phyloP scores from a whole-genome alignment of 2,888 invertebrate species.

The Euzetes globulus region DNA sequence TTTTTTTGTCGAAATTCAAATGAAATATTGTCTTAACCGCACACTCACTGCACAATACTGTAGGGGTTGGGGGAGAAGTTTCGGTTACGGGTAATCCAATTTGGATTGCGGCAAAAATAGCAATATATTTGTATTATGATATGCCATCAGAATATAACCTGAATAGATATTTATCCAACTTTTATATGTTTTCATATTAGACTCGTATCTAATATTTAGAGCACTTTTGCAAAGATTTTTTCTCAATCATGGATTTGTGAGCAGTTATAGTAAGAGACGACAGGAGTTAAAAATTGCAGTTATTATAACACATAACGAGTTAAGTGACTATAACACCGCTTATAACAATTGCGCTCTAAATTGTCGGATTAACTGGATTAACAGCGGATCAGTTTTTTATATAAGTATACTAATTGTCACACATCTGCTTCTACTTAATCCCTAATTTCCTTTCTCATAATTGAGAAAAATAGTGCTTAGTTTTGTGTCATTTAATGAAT shows the following conservation, averaged over 20 bases:
- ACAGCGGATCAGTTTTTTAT: neutral
- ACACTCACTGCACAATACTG: neutral
- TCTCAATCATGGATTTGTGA: neutral
- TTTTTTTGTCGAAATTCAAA: neutral
- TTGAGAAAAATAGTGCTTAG: neutral
- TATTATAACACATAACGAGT: neutral
- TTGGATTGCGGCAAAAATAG: slow-evolving; percentile 11
- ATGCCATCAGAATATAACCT: neutral
- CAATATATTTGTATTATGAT: slow-evolving; percentile 26
- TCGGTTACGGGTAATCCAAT: slow-evolving; percentile 12
- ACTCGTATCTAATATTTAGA: neutral
- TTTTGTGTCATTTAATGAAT: neutral
- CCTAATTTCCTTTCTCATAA: neutral
- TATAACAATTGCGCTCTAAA: neutral
- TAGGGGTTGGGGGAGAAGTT: slow-evolving; percentile 10
- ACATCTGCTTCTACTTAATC: slow-evolving; percentile 1
- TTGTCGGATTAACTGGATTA: neutral
- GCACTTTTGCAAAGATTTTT: neutral
- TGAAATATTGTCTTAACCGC: neutral
- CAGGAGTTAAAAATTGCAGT: slow-evolving; percentile 4
- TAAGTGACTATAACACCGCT: neutral
- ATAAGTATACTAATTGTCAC: neutral
- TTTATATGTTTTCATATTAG: neutral
- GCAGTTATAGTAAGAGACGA: neutral
- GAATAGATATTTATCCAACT: neutral